phyloP scores from a whole-genome alignment of 2,888 invertebrate genomes.

The Tribolium freemani region DNA sequence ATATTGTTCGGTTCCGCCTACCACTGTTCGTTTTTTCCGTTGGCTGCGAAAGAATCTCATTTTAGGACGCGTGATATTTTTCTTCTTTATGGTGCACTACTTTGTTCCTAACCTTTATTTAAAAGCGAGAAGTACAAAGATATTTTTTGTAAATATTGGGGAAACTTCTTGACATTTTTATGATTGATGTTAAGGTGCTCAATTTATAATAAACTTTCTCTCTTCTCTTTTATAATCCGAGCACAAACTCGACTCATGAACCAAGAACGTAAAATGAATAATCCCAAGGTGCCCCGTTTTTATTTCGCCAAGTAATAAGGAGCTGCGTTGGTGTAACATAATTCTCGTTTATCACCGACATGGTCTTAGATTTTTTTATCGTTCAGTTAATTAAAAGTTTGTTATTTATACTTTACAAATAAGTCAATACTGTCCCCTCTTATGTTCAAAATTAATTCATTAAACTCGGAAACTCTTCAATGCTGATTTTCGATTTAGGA shows the following conservation, averaged over 20 bases:
- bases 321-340: background rate
- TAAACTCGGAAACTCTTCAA: background rate
- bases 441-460: background rate
- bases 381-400: too few species aligned
- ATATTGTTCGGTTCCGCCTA: background rate
- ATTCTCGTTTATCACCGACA: background rate
- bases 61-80: background rate
- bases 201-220: too few species aligned
- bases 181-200: too few species aligned
- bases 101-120: background rate
- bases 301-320: too few species aligned
- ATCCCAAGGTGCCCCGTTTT: background rate
- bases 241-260: background rate
- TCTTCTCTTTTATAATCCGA: background rate
- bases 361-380: too few species aligned
- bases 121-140: background rate
- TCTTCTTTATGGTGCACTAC: too few species aligned
- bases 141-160: too few species aligned
- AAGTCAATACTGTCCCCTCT: background rate
- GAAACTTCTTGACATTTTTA: too few species aligned
- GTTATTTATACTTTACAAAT: too few species aligned
- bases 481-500: background rate
- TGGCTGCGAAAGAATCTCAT: background rate
- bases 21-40: background rate
- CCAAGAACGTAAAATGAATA: background rate